Evolutionary conservation across 2,797 vertebrate species (phyloP), one percentile per base, ranked within the genome.

Genomic region (Arrhamphus sclerolepis): DNA sequence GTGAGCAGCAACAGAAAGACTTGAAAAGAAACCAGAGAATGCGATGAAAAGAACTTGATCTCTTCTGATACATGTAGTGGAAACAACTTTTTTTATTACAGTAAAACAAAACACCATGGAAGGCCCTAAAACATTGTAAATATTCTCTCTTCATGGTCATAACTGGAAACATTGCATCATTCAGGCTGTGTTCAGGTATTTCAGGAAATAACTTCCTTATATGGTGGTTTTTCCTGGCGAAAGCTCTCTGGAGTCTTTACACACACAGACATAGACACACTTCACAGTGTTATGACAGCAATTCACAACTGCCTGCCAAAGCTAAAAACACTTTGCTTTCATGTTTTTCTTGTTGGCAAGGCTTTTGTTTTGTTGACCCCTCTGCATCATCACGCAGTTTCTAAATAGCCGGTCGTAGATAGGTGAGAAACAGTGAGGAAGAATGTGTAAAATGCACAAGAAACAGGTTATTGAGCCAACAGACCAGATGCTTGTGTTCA

Each of bases 121-220:
- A 10, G 9, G 31, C 9, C 31, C 9, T 34, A 2, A 9, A 11
- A 10, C n/a, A 28, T 2, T 47, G 9, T 22, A 22, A 43, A 46
- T 48, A 40, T 7, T 4, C 19, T 2, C 26, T 24, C 0, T 1
- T 2, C 14, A 34, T 64, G 48, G 7, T 9, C 22, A 13, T 10
- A 50, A 40, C 1, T 39, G 2, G 26, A 54, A 83, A 81, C 31
- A 71, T 87, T 89, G 83, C 87, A 85, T 85, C 82, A 87, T 72
- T 59, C 73, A 75, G 29, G 42, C 54, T 21, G n/a, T 19, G 28
- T 10, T 47, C 81, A 78, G 72, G 81, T 82, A 81, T 74, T 72
- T 80, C 77, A 79, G 63, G 69, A 86, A 82, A 31, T 53, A 39
- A 6, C 6, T 22, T 56, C 77, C 79, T 72, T 58, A 66, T 78